A percentile compares a stretch with the other conserved stretches of the same genome.
These are phyloP conservation scores for Chascanopsetta lugubris DNA, from an alignment of 2,113 vertebrate species.

Conservation along the genomic window DNA sequence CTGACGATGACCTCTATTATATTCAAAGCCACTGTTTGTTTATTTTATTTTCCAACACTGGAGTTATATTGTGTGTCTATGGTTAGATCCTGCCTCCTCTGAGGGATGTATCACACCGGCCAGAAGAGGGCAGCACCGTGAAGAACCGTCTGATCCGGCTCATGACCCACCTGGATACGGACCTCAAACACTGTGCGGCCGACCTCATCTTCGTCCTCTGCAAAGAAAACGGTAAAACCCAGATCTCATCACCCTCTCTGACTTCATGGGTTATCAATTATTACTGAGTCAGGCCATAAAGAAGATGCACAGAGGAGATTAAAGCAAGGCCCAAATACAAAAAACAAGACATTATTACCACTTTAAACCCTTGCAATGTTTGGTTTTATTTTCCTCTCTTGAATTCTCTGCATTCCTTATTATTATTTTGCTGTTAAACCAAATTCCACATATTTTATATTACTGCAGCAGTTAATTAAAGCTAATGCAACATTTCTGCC, in stretches of 20 bases:
- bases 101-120: constrained; percentile 73
- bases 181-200: constrained; percentile 84
- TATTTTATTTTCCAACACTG: neutral
- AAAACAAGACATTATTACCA: no score
- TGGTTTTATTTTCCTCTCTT: no score
- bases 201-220: constrained; percentile 87
- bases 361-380: no score
- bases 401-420: no score
- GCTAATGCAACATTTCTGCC: no score
- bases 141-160: constrained; percentile 82
- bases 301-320: neutral
- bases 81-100: constrained; percentile 79
- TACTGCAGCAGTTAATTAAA: no score
- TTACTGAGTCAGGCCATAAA: no score
- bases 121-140: constrained; percentile 78
- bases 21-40: neutral
- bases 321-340: neutral
- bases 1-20: neutral
- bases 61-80: neutral
- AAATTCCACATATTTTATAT: no score
- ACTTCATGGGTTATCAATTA: neutral
- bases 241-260: neutral
- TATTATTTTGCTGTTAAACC: no score
- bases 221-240: constrained; percentile 82
- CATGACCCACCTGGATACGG: constrained; percentile 85